phyloP scores from a whole-genome alignment of 2,797 vertebrate genomes.

The Melanotaenia pygmaea region DNA sequence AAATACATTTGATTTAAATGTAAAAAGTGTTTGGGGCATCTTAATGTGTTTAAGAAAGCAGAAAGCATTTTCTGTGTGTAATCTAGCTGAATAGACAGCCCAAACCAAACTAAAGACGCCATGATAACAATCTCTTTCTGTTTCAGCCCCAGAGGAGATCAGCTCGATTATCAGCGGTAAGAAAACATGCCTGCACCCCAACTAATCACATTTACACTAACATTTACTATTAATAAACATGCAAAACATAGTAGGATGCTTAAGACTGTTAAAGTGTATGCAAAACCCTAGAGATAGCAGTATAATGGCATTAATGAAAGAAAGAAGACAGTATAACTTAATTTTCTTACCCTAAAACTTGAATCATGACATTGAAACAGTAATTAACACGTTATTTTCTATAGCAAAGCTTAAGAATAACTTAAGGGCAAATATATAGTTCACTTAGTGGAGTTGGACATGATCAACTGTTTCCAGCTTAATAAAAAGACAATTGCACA shows the following conservation, averaged over 20 bases:
- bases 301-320: background rate
- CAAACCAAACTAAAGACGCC: constrained; percentile 4
- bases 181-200: constrained; percentile 49
- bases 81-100: background rate
- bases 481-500: background rate
- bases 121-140: constrained; percentile 27
- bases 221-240: background rate
- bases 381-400: background rate
- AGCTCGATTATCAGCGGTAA: constrained; percentile 91
- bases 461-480: background rate
- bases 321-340: background rate
- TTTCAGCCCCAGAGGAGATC: constrained; percentile 95
- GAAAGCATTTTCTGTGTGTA: background rate
- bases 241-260: background rate
- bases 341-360: background rate
- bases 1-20: constrained; percentile 9
- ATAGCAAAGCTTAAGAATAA: background rate
- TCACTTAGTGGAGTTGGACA: background rate
- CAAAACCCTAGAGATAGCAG: background rate
- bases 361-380: background rate
- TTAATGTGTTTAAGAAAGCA: background rate
- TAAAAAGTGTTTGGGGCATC: background rate
- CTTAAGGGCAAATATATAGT: background rate
- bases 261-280: background rate
- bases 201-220: background rate